These are phyloP conservation scores for Pseudonaja textilis DNA, from an alignment of 2,113 vertebrate species.

Conservation along the genomic window DNA sequence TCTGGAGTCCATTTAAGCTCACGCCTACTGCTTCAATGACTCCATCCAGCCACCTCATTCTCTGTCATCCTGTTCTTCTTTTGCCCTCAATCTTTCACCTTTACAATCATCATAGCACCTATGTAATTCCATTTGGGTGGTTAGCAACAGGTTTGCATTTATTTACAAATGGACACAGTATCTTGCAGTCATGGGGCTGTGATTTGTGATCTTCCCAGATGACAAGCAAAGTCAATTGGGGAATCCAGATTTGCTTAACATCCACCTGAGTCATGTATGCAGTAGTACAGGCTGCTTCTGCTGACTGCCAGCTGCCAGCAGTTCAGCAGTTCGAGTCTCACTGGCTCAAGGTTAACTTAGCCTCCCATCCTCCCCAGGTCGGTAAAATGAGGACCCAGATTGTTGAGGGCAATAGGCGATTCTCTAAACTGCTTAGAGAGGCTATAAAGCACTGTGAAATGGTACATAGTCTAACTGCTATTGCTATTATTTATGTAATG, in stretches of 20 bases:
- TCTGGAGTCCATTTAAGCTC: too few relatives aligned
- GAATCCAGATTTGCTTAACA: neutral
- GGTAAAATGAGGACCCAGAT: neutral
- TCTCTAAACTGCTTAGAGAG: neutral
- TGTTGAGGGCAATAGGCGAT: neutral
- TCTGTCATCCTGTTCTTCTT: too few relatives aligned
- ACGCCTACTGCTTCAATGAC: too few relatives aligned
- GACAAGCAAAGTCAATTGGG: neutral
- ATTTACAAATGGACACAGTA: neutral
- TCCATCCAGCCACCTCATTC: too few relatives aligned
- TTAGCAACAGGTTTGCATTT: neutral
- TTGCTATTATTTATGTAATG: neutral
- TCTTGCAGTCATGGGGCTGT: neutral
- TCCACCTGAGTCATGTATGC: neutral
- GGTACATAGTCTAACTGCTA: too few relatives aligned
- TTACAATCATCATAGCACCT: neutral
- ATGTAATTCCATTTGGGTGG: neutral
- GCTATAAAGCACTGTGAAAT: neutral
- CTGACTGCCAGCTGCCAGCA: neutral
- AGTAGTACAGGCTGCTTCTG: neutral
- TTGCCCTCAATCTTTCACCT: too few relatives aligned
- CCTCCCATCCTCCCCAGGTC: neutral
- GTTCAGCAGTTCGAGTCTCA: neutral
- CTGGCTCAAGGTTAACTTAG: neutral
- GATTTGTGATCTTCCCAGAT: neutral